Base-by-base conservation (phyloP, 2,888 invertebrate genomes). In the Lissonota sp. region DNA sequence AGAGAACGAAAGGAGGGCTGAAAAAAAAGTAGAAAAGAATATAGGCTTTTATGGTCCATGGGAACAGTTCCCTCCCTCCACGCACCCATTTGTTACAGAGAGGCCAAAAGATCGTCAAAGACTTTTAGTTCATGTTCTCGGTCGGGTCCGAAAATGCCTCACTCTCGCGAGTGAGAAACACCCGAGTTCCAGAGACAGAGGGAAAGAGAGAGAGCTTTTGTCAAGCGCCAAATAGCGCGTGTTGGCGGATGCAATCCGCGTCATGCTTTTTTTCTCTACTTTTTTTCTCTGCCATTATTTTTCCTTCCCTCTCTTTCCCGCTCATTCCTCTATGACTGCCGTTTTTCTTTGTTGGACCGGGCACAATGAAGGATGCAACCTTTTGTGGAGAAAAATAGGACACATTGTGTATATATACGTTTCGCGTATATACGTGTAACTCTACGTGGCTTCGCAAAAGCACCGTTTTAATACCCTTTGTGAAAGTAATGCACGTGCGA, bases 341-440 rank as follows among this genome's bases (percentile, higher is more conserved):
- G 71, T 79, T 80, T 51, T 85, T 83, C 85, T 84, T 88, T 87
- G 87, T 87, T 82, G 81, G 80, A 60, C 72, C 12, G 55, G 66
- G 78, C 76, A 87, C 86, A 86, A 87, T 86, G 83, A 84, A 85
- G 85, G 86, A 85, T 86, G 84, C 85, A 86, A 84, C 83, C 87
- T 85, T 87, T 87, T 87, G 87, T 87, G 79, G 72, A 63, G 77
- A 80, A 85, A 87, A 87, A 86, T 86, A 83, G 85, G 84, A 87
- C 85, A 86, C 84, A 83, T 80, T 84, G 80, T 84, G 80, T 84
- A 73, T 83, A 26, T 26, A 26, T 26, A 78, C 66, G 66, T 75
- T 62, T 73, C 62, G 14, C 55, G 64, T 74, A 58, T 60, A 57
- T 37, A 26, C 44, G 62, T 42, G 69, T 46, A 63, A 67, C 46